Conservation (phyloP, 1,140 invertebrate species). For the Drosophila parabipectinata region DNA sequence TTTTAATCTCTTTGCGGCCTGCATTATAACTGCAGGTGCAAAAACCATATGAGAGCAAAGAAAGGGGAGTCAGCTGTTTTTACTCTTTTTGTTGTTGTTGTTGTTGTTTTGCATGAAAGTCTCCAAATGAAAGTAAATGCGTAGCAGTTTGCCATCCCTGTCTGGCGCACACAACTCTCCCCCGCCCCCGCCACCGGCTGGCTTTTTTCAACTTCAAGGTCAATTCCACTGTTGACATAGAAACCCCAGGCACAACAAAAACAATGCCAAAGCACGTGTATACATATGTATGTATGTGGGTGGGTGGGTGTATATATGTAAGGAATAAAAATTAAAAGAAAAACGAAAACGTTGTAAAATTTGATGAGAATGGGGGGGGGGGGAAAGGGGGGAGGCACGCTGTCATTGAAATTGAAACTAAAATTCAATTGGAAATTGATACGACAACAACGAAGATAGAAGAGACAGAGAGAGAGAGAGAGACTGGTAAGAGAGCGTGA, state of each 20-base stretch:
- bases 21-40: constrained; percentile 22
- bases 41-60: background rate
- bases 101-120: constrained; percentile 17
- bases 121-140: constrained; percentile 37
- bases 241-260: constrained; percentile 60
- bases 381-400: background rate
- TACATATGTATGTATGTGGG: background rate
- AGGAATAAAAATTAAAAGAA: constrained; percentile 2
- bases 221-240: constrained; percentile 76
- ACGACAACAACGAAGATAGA: constrained; percentile 33
- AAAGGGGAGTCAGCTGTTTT: constrained; percentile 56
- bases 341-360: constrained; percentile 35
- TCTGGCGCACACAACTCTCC: background rate
- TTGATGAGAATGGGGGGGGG: constrained; percentile 14
- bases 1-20: constrained; percentile 2
- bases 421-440: constrained; percentile 69
- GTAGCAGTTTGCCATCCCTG: background rate
- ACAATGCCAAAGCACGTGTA: constrained; percentile 39
- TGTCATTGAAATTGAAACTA: constrained; percentile 58
- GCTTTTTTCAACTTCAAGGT: constrained; percentile 61
- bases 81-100: background rate
- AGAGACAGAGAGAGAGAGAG: constrained; percentile 5
- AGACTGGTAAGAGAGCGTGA: background rate
- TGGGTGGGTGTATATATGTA: constrained; percentile 1
- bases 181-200: background rate